phyloP scores from a whole-genome alignment of 2,797 vertebrate species.

The Eurystomus glaucurus region DNA sequence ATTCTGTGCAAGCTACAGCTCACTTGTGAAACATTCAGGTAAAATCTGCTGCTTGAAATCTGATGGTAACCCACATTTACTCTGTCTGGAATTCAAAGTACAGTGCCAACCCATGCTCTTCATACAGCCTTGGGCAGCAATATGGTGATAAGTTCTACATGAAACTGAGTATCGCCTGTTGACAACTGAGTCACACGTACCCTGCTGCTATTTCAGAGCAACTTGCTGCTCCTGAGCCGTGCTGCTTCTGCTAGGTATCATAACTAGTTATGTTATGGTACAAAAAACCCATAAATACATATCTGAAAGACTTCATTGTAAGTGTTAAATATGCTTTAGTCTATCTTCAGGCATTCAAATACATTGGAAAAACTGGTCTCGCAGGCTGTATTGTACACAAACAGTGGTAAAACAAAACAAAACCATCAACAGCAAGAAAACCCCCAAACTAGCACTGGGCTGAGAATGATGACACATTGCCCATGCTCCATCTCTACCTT shows the following conservation, averaged over 20 bases:
- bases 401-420: neutral
- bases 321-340: neutral
- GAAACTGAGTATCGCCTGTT: neutral
- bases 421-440: neutral
- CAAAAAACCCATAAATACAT: neutral
- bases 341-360: neutral
- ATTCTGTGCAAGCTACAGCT: neutral
- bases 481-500: neutral
- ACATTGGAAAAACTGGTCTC: constrained; percentile 27
- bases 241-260: neutral
- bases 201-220: neutral
- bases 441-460: neutral
- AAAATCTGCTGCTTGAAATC: neutral
- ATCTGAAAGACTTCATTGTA: neutral
- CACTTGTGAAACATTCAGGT: neutral
- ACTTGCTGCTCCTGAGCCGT: neutral
- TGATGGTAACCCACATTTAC: neutral
- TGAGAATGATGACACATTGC: neutral
- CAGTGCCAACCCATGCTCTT: neutral
- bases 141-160: neutral
- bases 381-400: neutral
- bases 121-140: neutral
- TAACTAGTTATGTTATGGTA: neutral
- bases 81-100: neutral
- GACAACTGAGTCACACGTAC: neutral